Percentiles rank a stretch among this genome's conserved stretches.
These are phyloP conservation scores for Alfaro cultratus DNA, from an alignment of 2,797 vertebrate species.

Conservation along the genomic window DNA sequence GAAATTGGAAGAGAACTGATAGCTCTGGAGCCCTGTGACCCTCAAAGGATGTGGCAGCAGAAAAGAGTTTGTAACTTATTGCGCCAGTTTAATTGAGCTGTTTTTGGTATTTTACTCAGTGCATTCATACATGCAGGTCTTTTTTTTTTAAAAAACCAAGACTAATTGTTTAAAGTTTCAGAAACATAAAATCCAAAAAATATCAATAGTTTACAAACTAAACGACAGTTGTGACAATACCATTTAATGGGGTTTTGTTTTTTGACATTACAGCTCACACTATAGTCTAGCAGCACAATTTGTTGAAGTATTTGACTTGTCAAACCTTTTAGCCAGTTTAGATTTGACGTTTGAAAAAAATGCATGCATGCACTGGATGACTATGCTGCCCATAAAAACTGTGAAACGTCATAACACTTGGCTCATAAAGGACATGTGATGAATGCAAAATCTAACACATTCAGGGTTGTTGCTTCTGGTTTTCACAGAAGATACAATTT, in stretches of 20 bases:
- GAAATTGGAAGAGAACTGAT: slow-evolving; percentile 26
- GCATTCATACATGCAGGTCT: neutral
- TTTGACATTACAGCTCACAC: neutral
- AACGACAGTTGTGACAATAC: neutral
- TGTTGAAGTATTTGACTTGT: neutral
- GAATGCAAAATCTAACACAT: neutral
- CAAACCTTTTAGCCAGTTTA: slow-evolving; percentile 7
- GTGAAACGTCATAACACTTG: neutral
- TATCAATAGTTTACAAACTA: neutral
- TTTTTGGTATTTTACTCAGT: neutral
- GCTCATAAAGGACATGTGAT: neutral
- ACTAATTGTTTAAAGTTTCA: neutral
- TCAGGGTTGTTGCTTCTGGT: neutral
- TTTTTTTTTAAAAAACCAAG: neutral
- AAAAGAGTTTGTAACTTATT: slow-evolving; percentile 10
- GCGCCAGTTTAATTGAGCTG: slow-evolving; percentile 19
- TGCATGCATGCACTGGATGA: neutral
- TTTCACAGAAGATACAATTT: neutral
- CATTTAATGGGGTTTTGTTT: neutral
- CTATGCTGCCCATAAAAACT: neutral
- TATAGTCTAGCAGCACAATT: neutral
- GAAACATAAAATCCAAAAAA: neutral
- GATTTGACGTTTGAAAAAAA: neutral
- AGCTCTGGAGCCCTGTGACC: slow-evolving; percentile 38
- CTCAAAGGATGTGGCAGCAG: slow-evolving; percentile 27